Evolutionary conservation across 2,113 vertebrate species (phyloP).

Genomic region (Theropithecus gelada): DNA sequence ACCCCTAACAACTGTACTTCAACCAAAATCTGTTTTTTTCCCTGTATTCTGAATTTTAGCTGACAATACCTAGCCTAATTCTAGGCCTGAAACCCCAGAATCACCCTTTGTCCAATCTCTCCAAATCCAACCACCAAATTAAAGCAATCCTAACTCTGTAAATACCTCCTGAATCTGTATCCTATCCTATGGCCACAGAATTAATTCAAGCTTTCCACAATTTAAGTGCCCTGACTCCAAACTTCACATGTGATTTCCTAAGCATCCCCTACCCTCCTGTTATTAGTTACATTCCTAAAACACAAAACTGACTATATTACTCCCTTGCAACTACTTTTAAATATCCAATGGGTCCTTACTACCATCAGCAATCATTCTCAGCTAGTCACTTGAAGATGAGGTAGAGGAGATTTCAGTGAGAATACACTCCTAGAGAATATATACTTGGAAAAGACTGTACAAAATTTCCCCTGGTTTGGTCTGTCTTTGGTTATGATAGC

Average conservation of each 20-base stretch:
- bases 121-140: background rate
- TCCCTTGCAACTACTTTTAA: background rate
- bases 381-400: background rate
- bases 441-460: background rate
- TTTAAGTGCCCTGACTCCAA: background rate
- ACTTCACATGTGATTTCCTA: background rate
- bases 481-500: background rate
- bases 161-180: background rate
- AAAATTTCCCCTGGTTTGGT: background rate
- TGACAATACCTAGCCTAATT: background rate
- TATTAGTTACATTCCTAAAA: background rate
- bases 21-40: background rate
- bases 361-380: background rate
- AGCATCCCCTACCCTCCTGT: background rate
- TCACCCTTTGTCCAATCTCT: background rate
- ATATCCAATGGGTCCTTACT: background rate
- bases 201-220: background rate
- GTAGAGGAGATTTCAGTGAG: background rate
- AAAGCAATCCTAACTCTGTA: background rate
- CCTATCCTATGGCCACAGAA: background rate
- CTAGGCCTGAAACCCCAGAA: background rate
- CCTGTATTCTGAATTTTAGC: background rate
- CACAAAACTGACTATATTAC: background rate
- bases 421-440: background rate
- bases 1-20: background rate